Conservation (phyloP, 2,797 vertebrate species). For the Miichthys miiuy region DNA sequence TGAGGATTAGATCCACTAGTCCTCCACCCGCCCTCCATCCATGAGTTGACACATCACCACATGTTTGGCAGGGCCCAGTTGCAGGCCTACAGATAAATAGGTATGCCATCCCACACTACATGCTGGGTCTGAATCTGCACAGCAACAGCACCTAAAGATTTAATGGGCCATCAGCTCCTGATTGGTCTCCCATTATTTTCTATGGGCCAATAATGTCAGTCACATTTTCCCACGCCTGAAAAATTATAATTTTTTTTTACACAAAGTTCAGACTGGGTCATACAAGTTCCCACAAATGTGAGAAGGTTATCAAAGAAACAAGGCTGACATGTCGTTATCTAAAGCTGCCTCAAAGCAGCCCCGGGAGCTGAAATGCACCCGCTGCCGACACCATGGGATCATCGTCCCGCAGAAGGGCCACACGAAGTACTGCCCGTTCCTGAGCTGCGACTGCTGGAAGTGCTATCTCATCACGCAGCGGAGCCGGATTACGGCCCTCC, state of each 20-base stretch:
- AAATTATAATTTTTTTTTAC: constrained; percentile 30
- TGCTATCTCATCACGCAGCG: constrained; percentile 36
- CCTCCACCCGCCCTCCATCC: no score
- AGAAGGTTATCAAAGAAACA: no score
- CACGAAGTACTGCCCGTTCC: constrained; percentile 14
- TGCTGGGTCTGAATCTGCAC: not conserved
- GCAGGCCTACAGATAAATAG: no score
- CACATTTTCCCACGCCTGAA: not conserved
- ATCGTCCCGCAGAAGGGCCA: constrained; percentile 76
- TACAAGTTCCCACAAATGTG: no score
- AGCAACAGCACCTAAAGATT: not conserved
- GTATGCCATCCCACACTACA: not conserved
- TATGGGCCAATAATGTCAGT: not conserved
- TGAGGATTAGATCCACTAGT: no score
- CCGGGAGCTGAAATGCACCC: constrained; percentile 67
- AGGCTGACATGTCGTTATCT: constrained; percentile 50
- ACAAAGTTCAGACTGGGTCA: constrained; percentile 6
- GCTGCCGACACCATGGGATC: constrained; percentile 81
- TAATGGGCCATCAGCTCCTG: not conserved
- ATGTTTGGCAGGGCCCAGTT: no score
- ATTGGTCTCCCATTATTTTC: not conserved
- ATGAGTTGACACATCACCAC: no score
- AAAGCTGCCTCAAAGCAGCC: not conserved
- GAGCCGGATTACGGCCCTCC: constrained; percentile 41
- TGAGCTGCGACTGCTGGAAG: constrained; percentile 43